Conservation (phyloP, 1,140 invertebrate species). For the Glossosoma conforme region DNA sequence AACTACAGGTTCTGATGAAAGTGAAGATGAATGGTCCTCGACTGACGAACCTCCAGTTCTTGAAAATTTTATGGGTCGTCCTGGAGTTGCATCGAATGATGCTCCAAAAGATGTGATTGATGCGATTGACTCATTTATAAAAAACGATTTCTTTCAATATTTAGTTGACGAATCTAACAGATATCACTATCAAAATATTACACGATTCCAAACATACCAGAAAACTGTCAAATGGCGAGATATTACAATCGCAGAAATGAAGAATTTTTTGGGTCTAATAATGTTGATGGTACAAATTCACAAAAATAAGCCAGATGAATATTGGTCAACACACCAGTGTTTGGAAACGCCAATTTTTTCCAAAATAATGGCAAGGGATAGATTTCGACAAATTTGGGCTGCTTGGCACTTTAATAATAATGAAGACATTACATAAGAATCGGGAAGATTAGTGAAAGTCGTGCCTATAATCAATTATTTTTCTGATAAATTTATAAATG, state of each 20-base stretch:
- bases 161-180: conserved; percentile 30
- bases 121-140: conserved; percentile 27
- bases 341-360: conserved; percentile 32
- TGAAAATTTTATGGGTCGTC: conserved; percentile 6
- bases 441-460: background rate
- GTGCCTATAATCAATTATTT: no score
- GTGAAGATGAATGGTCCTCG: conserved; percentile 9
- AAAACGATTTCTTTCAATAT: conserved; percentile 25
- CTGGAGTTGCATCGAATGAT: conserved; percentile 4
- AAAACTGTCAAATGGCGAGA: conserved; percentile 26
- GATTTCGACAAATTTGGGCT: conserved; percentile 29
- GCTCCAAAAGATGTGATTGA: conserved; percentile 23
- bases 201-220: conserved; percentile 18
- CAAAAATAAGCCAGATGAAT: conserved; percentile 31
- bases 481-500: background rate
- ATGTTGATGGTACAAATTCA: conserved; percentile 30
- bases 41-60: conserved; percentile 13
- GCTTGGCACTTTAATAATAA: conserved; percentile 30
- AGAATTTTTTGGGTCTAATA: conserved; percentile 31
- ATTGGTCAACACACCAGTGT: conserved; percentile 31
- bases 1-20: conserved; percentile 12
- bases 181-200: conserved; percentile 25
- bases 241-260: conserved; percentile 28
- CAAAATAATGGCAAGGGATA: conserved; percentile 30
- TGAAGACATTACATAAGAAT: conserved; percentile 14